Evolutionary conservation across 1,140 invertebrate genomes (phyloP).

Genomic region (Drosophila pseudoobscura): DNA sequence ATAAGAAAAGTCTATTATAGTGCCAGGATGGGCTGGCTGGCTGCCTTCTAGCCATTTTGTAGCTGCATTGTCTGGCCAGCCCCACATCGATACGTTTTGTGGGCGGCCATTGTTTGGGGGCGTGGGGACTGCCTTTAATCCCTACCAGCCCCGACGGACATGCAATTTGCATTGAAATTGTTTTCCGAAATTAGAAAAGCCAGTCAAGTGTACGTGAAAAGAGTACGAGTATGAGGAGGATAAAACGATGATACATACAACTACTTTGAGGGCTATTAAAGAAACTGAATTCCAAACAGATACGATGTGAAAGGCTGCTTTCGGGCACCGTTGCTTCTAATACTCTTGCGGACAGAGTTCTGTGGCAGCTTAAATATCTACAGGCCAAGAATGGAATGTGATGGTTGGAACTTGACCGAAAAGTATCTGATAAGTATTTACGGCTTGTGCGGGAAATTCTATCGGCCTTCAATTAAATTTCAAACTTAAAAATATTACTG

Average conservation of each 20-base stretch:
- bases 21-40: constrained; percentile 36
- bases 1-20: constrained; percentile 82
- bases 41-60: constrained; percentile 70
- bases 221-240: not conserved
- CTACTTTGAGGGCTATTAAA: constrained; percentile 8
- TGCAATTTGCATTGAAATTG: constrained; percentile 77
- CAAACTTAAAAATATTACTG: no score
- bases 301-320: not conserved
- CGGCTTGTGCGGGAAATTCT: no score
- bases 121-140: constrained; percentile 20
- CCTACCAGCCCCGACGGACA: constrained; percentile 34
- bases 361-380: no score
- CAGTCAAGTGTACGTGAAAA: constrained; percentile 53
- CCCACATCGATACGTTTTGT: constrained; percentile 47
- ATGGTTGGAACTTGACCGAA: no score
- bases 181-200: constrained; percentile 74
- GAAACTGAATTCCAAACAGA: constrained; percentile 28
- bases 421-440: no score
- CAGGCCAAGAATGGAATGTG: no score
- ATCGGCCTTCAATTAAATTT: no score
- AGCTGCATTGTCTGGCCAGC: constrained; percentile 69
- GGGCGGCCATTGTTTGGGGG: constrained; percentile 68
- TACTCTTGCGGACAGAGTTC: not conserved
- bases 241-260: constrained; percentile 22
- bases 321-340: not conserved